phyloP scores from a whole-genome alignment of 1,140 invertebrate genomes.

The Drosophila ironensis region DNA sequence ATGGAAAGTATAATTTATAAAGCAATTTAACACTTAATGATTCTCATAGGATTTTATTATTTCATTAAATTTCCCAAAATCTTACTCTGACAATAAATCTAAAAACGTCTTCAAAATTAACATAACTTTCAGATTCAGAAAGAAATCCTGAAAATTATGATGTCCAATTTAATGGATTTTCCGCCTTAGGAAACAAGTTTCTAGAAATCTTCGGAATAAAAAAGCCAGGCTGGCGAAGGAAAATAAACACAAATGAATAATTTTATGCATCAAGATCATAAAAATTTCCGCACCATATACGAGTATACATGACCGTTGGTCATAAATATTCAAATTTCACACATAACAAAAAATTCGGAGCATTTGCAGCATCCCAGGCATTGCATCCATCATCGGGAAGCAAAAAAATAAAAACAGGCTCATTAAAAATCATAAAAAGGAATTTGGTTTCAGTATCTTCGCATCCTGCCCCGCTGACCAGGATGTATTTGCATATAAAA shows the following conservation, averaged over 20 bases:
- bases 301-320: constrained; percentile 81
- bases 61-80: too few relatives aligned
- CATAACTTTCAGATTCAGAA: constrained; percentile 54
- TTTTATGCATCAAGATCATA: constrained; percentile 64
- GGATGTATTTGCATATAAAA: constrained; percentile 78
- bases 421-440: constrained; percentile 69
- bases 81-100: background rate
- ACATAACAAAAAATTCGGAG: background rate
- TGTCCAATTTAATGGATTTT: constrained; percentile 57
- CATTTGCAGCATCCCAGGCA: constrained; percentile 55
- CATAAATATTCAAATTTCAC: constrained; percentile 81
- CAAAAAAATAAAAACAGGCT: constrained; percentile 50
- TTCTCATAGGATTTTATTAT: too few relatives aligned
- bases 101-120: constrained; percentile 20
- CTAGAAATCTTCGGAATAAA: constrained; percentile 10
- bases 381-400: constrained; percentile 64
- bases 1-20: too few relatives aligned
- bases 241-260: constrained; percentile 39
- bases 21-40: too few relatives aligned
- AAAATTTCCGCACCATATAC: constrained; percentile 79
- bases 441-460: constrained; percentile 48
- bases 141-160: constrained; percentile 37
- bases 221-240: constrained; percentile 3
- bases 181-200: constrained; percentile 67
- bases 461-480: constrained; percentile 58